Evolutionary conservation across 2,888 invertebrate genomes (phyloP).

Genomic region (Odontocolon sp.): DNA sequence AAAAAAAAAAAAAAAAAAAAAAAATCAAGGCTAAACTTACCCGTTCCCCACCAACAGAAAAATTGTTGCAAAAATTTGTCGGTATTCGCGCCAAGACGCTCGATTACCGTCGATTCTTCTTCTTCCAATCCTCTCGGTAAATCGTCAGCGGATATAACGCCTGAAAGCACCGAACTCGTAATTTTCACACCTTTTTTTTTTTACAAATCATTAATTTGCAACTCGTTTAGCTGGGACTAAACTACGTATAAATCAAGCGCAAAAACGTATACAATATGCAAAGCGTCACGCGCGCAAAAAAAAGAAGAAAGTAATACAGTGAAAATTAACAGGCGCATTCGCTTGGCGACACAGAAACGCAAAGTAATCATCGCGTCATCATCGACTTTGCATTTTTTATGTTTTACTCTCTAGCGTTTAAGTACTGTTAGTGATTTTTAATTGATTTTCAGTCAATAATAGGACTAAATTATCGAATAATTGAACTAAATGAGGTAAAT

Average conservation of each 20-base stretch:
- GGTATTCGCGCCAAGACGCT: constrained; percentile 89
- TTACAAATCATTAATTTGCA: neutral
- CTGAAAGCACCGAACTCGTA: constrained; percentile 64
- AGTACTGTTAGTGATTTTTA: neutral
- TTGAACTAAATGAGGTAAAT: too few relatives aligned
- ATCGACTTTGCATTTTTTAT: neutral
- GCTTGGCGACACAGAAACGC: constrained; percentile 4
- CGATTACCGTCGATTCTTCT: constrained; percentile 86
- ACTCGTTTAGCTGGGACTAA: constrained; percentile 1
- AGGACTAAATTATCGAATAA: too few relatives aligned
- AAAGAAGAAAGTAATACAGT: neutral
- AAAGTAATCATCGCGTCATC: constrained; percentile 2
- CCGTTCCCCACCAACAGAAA: constrained; percentile 90
- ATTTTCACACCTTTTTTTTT: too few relatives aligned
- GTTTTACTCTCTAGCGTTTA: constrained; percentile 17
- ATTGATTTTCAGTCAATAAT: neutral
- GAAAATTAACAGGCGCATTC: neutral
- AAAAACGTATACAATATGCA: constrained; percentile 29
- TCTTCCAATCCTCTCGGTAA: constrained; percentile 80
- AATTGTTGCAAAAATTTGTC: constrained; percentile 88
- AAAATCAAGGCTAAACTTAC: too few relatives aligned
- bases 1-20: too few relatives aligned
- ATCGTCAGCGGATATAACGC: constrained; percentile 77
- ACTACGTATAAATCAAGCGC: constrained; percentile 28
- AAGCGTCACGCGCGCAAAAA: constrained; percentile 40